Conservation (phyloP, 2,113 vertebrate species). For the human region DNA sequence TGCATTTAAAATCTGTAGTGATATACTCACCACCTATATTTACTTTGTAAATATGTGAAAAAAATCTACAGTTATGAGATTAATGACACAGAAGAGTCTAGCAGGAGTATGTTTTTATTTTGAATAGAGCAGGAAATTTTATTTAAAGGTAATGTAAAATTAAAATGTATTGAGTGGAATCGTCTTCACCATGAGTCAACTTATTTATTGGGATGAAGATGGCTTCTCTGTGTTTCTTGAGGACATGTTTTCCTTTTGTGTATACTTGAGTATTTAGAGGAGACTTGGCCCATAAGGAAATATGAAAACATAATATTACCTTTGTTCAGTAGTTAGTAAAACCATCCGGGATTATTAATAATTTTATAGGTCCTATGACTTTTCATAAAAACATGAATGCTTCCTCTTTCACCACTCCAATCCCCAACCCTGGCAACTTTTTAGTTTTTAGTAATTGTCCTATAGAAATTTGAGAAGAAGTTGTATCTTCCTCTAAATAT, state of each 20-base stretch:
- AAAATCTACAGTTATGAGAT: not conserved
- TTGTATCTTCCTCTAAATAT: not conserved
- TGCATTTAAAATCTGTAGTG: not conserved
- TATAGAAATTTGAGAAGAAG: conserved; percentile 26
- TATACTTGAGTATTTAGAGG: not conserved
- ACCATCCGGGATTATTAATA: not conserved
- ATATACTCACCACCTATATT: not conserved
- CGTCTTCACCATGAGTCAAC: not conserved
- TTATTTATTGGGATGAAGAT: not conserved
- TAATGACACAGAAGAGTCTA: not conserved
- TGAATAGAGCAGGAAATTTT: not conserved
- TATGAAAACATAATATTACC: not conserved
- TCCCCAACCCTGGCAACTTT: not conserved
- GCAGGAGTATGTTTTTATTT: not conserved
- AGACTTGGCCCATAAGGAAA: not conserved
- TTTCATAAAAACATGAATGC: not conserved
- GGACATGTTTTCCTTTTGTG: not conserved
- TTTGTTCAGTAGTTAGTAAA: not conserved
- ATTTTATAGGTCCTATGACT: not conserved
- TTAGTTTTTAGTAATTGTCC: not conserved
- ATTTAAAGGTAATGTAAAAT: not conserved
- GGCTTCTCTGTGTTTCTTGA: not conserved
- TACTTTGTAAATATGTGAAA: not conserved
- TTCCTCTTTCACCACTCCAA: not conserved
- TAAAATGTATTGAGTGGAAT: not conserved